Conservation (phyloP, 2,113 vertebrate species). For the Polypterus senegalus region DNA sequence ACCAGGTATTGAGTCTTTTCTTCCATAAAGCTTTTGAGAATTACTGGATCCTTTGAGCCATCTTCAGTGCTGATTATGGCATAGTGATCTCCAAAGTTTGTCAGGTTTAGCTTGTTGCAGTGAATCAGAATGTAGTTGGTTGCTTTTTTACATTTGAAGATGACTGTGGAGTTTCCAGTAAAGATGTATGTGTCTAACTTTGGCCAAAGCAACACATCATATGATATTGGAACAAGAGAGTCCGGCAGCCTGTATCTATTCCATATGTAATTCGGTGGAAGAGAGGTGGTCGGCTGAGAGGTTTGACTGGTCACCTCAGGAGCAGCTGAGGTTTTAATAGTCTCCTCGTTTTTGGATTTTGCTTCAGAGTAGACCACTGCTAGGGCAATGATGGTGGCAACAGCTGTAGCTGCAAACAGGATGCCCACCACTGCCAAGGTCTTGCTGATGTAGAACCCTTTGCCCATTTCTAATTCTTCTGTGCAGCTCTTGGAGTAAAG, state of each 20-base stretch:
- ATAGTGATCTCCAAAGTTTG: slow-evolving; percentile 2
- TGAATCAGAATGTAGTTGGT: slow-evolving; percentile 78
- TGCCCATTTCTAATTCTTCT: slow-evolving; percentile 52
- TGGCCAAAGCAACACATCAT: slow-evolving; percentile 64
- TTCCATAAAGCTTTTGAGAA: slow-evolving; percentile 43
- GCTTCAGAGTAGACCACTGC: slow-evolving; percentile 66
- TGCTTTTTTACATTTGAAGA: slow-evolving; percentile 49
- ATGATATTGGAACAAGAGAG: slow-evolving; percentile 47
- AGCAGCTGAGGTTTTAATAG: fast-evolving
- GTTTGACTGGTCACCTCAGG: neutral
- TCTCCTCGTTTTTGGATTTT: slow-evolving; percentile 37
- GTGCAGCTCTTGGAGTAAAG: too few species aligned
- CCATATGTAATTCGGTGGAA: slow-evolving; percentile 41
- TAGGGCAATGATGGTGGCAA: slow-evolving; percentile 64
- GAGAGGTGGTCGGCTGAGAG: neutral
- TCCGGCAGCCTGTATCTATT: slow-evolving; percentile 62
- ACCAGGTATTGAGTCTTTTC: slow-evolving; percentile 64
- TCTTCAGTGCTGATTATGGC: slow-evolving; percentile 16
- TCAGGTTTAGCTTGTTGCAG: slow-evolving; percentile 73
- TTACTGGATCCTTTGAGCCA: neutral
- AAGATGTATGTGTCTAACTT: slow-evolving; percentile 58
- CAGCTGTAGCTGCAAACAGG: slow-evolving; percentile 36
- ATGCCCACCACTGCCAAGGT: slow-evolving; percentile 43
- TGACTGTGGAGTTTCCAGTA: slow-evolving; percentile 51
- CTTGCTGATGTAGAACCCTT: slow-evolving; percentile 75